phyloP scores from a whole-genome alignment of 2,888 invertebrate genomes.

The Tricholauxania praeusta region DNA sequence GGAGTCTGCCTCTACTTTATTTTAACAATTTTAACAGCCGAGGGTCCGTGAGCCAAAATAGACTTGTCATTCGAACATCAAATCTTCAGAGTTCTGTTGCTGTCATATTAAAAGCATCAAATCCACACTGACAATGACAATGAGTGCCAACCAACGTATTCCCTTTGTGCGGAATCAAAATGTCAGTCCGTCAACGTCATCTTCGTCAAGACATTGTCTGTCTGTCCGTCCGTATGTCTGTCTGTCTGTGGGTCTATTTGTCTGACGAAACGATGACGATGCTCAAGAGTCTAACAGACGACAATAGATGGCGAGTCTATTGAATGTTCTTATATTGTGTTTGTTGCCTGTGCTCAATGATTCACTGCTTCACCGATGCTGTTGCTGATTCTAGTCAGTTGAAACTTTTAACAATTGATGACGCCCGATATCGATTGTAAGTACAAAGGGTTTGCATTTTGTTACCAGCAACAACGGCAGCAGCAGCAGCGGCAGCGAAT shows the following conservation, averaged over 20 bases:
- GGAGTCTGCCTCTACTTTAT: no score
- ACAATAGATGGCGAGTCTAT: conserved; percentile 6
- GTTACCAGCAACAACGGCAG: background rate
- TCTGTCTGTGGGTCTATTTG: conserved; percentile 36
- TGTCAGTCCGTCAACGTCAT: conserved; percentile 40
- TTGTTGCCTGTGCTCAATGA: background rate
- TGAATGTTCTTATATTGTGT: background rate
- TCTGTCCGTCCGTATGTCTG: conserved; percentile 22
- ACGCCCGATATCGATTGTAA: no score
- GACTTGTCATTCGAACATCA: conserved; percentile 19
- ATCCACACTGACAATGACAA: conserved; percentile 24
- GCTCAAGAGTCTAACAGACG: conserved; percentile 15
- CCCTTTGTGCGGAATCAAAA: conserved; percentile 43
- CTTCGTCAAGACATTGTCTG: conserved; percentile 22
- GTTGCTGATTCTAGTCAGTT: no score
- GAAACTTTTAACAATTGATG: no score
- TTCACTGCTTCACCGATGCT: no score
- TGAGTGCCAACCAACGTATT: conserved; percentile 33
- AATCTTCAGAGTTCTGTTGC: conserved; percentile 11
- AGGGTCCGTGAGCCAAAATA: background rate
- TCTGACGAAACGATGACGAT: conserved; percentile 16
- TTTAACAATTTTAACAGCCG: no score
- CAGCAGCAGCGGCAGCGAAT: background rate
- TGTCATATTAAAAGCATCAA: conserved; percentile 24
- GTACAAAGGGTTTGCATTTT: background rate